A percentile compares a stretch with the other conserved stretches of the same genome.
Conservation (phyloP, 2,888 invertebrate species). For the Pristionchus japonicus region DNA sequence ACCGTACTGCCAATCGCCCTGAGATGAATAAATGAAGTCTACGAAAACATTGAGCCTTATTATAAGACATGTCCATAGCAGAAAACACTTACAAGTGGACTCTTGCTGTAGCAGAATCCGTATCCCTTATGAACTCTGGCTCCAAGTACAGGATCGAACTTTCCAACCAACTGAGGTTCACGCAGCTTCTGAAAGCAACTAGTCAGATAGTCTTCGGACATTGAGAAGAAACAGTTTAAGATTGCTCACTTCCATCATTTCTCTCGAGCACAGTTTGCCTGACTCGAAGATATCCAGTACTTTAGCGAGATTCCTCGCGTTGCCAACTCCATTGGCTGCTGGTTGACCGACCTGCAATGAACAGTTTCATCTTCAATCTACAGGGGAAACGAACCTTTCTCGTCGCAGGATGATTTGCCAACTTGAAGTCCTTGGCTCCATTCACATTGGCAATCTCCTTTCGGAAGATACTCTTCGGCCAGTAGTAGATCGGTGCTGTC, state of each 20-base stretch:
- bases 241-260: background rate
- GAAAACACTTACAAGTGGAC: background rate
- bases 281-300: background rate
- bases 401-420: background rate
- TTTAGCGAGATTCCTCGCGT: background rate
- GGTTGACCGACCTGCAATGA: conserved; percentile 7
- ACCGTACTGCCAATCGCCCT: conserved; percentile 48
- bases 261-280: background rate
- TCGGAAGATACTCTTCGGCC: background rate
- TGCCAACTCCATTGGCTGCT: conserved; percentile 1
- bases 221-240: too few species aligned
- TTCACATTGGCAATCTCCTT: background rate
- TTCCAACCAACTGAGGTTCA: background rate
- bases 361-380: too few species aligned
- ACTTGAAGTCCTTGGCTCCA: background rate
- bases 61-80: background rate
- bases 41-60: too few species aligned
- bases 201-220: too few species aligned
- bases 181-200: background rate
- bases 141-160: background rate
- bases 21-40: too few species aligned
- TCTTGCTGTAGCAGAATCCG: background rate
- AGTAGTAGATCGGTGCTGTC: background rate
- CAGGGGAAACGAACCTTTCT: background rate
- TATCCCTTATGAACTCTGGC: background rate